Conservation (phyloP, 2,113 vertebrate genomes). For the Eudorcas thomsonii region DNA sequence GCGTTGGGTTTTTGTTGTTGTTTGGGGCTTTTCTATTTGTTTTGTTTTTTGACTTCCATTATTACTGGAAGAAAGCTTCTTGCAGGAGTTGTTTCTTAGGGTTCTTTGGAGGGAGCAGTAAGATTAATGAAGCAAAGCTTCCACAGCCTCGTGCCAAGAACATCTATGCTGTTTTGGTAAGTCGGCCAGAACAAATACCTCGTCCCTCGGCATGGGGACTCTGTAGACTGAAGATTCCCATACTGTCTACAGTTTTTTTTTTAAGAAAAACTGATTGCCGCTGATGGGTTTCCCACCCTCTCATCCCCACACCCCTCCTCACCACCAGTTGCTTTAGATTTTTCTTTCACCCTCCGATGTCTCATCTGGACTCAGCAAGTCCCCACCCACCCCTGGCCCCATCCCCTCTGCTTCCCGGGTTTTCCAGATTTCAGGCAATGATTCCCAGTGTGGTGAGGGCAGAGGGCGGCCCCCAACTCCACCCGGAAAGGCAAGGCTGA, state of each 20-base stretch:
- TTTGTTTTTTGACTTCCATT: not conserved
- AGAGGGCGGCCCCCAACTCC: not conserved
- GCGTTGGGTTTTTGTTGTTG: not conserved
- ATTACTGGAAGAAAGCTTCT: not conserved
- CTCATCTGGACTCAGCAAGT: not conserved
- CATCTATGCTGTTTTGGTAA: not conserved
- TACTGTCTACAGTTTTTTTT: not conserved
- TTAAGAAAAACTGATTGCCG: not conserved
- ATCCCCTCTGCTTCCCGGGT: not conserved
- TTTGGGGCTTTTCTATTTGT: not conserved
- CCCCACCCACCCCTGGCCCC: accelerated
- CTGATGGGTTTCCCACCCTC: not conserved
- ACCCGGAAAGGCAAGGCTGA: not conserved
- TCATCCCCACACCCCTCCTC: not conserved
- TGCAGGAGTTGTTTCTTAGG: constrained; percentile 32
- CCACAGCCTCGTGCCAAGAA: not conserved
- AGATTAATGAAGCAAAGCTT: constrained; percentile 43
- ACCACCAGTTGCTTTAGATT: not conserved
- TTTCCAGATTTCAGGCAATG: not conserved
- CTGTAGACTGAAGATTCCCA: not conserved
- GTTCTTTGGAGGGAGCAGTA: constrained; percentile 20
- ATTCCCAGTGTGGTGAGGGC: too few relatives aligned
- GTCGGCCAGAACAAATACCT: constrained; percentile 12
- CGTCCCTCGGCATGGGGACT: not conserved
- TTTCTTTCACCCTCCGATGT: not conserved